These are phyloP conservation scores for Anas platyrhynchos DNA, from an alignment of 2,113 vertebrate genomes.

Conservation along the genomic window DNA sequence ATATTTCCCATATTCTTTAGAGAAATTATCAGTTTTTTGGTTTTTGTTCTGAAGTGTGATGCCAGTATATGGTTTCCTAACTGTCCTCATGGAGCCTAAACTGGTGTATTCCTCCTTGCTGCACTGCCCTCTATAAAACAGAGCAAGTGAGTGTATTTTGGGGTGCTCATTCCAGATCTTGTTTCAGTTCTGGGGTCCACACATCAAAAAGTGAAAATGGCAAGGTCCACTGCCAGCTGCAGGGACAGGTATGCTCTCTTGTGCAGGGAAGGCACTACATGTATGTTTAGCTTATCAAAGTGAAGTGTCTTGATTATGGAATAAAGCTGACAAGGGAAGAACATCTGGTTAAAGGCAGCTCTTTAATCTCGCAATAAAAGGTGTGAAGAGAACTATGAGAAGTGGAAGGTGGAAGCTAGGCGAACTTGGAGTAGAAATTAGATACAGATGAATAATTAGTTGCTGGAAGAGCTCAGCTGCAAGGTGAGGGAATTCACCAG, in stretches of 20 bases:
- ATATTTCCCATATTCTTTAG: neutral
- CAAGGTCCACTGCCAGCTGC: neutral
- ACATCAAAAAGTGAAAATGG: neutral
- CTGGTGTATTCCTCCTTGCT: neutral
- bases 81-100: neutral
- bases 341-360: neutral
- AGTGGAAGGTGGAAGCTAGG: neutral
- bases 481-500: neutral
- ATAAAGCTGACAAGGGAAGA: neutral
- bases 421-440: neutral
- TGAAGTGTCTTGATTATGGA: neutral
- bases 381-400: neutral
- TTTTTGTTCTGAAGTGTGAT: neutral
- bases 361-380: neutral
- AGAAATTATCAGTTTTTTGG: neutral
- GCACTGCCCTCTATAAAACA: neutral
- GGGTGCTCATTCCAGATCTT: neutral
- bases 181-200: neutral
- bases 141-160: neutral
- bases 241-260: neutral
- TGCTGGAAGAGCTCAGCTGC: neutral
- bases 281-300: slow-evolving; percentile 20
- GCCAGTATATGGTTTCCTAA: neutral
- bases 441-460: neutral
- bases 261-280: neutral